Base-by-base conservation (phyloP, 2,888 invertebrate species). In the Drosophila aldrichi region DNA sequence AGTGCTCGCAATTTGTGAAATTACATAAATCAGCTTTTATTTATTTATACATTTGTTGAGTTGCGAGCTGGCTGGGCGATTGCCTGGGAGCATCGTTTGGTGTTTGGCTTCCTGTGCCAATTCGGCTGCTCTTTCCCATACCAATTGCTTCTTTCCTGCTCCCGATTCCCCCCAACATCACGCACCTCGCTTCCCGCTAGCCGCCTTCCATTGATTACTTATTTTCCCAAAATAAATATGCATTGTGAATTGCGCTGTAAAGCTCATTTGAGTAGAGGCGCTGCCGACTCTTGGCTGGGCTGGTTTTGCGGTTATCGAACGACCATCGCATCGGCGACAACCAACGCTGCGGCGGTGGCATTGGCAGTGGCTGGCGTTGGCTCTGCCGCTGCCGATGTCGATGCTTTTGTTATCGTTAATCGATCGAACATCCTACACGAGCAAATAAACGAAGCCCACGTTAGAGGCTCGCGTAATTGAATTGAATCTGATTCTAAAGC, bases 21-120 rank as follows among this genome's bases (percentile, higher is more conserved):
- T 86, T 89, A 83, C 90, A 90, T 90, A 90, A 88, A 90, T 90
- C 90, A 86, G 89, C 90, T 88, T 85, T 85, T 85, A 85, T 85
- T 89, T 85, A 85, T 89, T 85, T 84, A 85, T 82, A 77, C 74
- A 79, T 79, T 85, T 83, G 84, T 81, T 84, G 84, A 81, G 74
- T 77, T 77, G 77, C 58, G 43, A 75, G 57, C 25, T 14, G 41
- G 49, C 25, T 16, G 49, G 25, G 32, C 64, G 66, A 36, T 66
- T 66, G 41, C 38, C 46, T 70, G 70, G 44, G 44, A 44, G 69
- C 55, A 25, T 20, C 16, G 54, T 18, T 46, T 69, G 22, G 56
- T 22, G 54, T 48, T 63, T 38, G 64, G 71, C 65, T 71, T 72
- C 71, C 71, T 73, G 73, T 71, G 66, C 74, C 71, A 56, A 67